Evolutionary conservation across 2,888 invertebrate species (phyloP), one percentile per base, ranked within the genome.

Genomic region (Steinernema hermaphroditum): DNA sequence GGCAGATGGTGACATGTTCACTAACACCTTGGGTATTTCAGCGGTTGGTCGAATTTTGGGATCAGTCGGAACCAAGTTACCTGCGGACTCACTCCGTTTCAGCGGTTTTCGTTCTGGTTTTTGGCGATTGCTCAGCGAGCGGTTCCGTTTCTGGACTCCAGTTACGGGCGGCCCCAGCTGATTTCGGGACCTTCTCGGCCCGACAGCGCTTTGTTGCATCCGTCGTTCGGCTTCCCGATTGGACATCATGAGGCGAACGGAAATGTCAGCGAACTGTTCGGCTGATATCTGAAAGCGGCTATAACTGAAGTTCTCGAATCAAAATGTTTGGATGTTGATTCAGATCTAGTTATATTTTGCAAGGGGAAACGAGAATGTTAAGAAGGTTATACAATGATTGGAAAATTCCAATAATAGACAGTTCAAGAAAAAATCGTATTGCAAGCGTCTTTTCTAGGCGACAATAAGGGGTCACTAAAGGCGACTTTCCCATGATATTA

Each of bases 1-100:
- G 16, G 8, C 8, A 16, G 8, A 41, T 41, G 43, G 8, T 41
- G 43, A 8, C 41, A 41, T 9, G 41, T 41, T 41, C 9, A 54
- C 54, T 54, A 54, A 54, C 54, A 54, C 54, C 54, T 27, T 54
- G 54, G 54, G 54, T 14, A 54, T 27, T 27, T 54, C 54, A 2
- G 16, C 27, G 27, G 71, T 57, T 1, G 71, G 57, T 12, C 69
- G 29, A 14, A 68, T 62, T 27, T 74, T 75, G 6, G 76, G 76
- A 68, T 76, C 76, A 8, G 71, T 49, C 9, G 76, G 76, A 46
- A 74, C 46, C 16, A 77, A 29, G 37, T 77, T 76, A 8, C 77
- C 77, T 22, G 49, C 54, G 0, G 76, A 76, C 37, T 76, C 76
- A 0, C 71, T 43, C 32, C 78, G 78, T 46, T 78, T 76, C 24